A percentile compares a stretch with the other conserved stretches of the same genome.
phyloP scores from a whole-genome alignment of 2,888 invertebrate species.

The Chymomyza caudatula region DNA sequence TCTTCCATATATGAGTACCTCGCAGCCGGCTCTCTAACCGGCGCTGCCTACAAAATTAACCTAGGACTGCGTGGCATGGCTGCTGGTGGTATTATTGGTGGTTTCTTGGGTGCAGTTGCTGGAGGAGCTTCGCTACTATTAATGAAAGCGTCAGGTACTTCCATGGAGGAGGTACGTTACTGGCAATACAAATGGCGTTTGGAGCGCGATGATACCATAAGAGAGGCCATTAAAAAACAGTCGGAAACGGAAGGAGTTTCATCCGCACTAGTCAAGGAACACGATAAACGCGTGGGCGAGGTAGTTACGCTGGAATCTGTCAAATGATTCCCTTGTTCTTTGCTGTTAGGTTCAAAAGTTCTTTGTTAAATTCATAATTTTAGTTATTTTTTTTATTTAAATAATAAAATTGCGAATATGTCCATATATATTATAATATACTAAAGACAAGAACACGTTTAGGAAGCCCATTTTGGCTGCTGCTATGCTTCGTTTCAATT shows the following conservation, averaged over 20 bases:
- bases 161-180: conserved; percentile 83
- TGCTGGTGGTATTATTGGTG: conserved; percentile 84
- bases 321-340: too few relatives aligned
- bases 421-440: conserved; percentile 29
- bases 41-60: conserved; percentile 83
- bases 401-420: conserved; percentile 64
- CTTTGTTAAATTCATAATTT: conserved; percentile 17
- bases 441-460: conserved; percentile 45
- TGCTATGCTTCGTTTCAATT: conserved; percentile 63
- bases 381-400: conserved; percentile 55
- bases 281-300: conserved; percentile 67
- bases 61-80: conserved; percentile 84
- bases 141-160: conserved; percentile 81
- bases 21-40: conserved; percentile 82
- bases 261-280: conserved; percentile 59
- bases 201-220: conserved; percentile 74
- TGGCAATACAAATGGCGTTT: conserved; percentile 80
- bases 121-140: conserved; percentile 80
- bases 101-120: conserved; percentile 81
- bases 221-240: conserved; percentile 67
- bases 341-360: not conserved
- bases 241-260: conserved; percentile 39
- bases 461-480: conserved; percentile 60
- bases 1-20: conserved; percentile 84
- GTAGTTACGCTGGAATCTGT: conserved; percentile 64